Conservation (phyloP, 92 coral and sea anemone genomes). For the Heteractis magnifica region DNA sequence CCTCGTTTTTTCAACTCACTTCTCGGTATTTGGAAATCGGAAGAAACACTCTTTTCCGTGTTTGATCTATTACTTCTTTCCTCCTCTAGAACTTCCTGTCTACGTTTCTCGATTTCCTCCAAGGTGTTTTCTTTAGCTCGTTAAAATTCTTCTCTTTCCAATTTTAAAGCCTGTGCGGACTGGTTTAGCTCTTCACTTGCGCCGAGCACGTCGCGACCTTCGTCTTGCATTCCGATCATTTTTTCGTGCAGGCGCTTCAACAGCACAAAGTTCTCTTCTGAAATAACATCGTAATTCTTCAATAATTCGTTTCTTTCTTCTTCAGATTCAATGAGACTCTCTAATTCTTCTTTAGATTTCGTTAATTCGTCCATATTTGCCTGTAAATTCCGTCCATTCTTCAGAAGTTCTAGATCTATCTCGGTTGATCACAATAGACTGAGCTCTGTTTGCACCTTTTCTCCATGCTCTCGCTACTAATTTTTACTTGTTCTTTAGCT, state of each 20-base stretch:
- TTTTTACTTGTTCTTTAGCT: neutral
- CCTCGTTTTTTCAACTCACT: too few relatives aligned
- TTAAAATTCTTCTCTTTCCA: neutral
- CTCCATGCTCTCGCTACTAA: neutral
- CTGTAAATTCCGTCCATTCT: neutral
- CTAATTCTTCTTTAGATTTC: neutral
- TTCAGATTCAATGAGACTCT: neutral
- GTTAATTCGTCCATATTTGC: slow-evolving; percentile 3
- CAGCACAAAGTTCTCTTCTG: neutral
- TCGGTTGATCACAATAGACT: neutral
- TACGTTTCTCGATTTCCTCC: neutral
- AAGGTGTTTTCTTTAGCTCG: neutral
- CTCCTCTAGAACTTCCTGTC: neutral
- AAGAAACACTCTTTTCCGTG: too few relatives aligned
- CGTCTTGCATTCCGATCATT: slow-evolving; percentile 6
- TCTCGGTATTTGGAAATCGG: too few relatives aligned
- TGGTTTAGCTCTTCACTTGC: neutral
- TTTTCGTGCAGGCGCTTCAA: neutral
- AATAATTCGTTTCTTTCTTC: neutral
- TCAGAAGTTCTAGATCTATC: neutral
- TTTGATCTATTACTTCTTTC: neutral
- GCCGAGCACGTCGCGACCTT: neutral
- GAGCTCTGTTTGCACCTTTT: neutral
- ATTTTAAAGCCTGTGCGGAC: neutral
- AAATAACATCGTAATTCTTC: neutral